Conservation (phyloP, 1,140 invertebrate species). For the Mycetomoellerius zeteki region DNA sequence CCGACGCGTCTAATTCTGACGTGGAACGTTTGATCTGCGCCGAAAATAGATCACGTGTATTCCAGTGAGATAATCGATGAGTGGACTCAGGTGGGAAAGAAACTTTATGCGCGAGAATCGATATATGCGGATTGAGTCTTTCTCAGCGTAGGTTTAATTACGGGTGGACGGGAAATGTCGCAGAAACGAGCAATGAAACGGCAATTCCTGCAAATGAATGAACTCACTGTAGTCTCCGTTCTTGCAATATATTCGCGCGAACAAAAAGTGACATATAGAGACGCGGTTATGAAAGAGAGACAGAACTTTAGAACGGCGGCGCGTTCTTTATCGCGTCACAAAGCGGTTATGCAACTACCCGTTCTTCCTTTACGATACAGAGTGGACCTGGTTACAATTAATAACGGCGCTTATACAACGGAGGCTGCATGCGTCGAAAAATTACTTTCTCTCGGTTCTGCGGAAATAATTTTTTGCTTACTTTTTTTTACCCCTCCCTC, state of each 20-base stretch:
- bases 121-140: neutral
- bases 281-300: conserved; percentile 18
- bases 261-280: conserved; percentile 50
- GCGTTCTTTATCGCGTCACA: conserved; percentile 44
- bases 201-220: conserved; percentile 62
- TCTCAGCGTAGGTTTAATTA: neutral
- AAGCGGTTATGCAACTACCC: conserved; percentile 43
- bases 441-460: conserved; percentile 26
- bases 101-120: neutral
- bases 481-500: too few species aligned
- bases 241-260: conserved; percentile 5
- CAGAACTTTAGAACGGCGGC: neutral
- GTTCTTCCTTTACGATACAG: neutral
- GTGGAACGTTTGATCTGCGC: conserved; percentile 23
- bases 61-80: neutral
- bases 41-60: conserved; percentile 12
- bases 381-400: conserved; percentile 35
- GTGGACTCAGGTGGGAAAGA: neutral
- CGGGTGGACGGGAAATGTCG: conserved; percentile 31
- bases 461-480: neutral
- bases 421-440: neutral
- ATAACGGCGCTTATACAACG: neutral
- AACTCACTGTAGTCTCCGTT: conserved; percentile 50
- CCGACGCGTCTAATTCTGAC: neutral
- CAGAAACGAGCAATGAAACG: conserved; percentile 33